These are phyloP conservation scores for Gymnorhina tibicen DNA, from an alignment of 2,113 vertebrate species.

Conservation along the genomic window DNA sequence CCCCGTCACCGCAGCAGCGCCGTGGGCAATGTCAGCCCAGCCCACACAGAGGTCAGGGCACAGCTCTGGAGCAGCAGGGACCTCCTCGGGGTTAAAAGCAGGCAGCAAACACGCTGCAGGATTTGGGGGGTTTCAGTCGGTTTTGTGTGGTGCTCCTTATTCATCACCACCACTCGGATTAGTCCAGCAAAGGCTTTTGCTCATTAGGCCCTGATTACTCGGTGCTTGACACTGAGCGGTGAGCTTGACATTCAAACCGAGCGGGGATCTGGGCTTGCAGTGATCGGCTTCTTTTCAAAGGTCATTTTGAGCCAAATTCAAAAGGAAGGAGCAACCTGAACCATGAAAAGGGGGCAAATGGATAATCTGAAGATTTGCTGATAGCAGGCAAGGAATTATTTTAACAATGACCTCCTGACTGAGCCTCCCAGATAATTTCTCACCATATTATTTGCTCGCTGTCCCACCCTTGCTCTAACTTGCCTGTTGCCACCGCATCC, in stretches of 20 bases:
- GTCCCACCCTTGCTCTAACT: background rate
- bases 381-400: background rate
- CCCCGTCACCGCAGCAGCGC: fast-evolving
- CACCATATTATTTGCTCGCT: background rate
- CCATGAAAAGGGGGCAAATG: background rate
- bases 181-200: background rate
- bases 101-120: background rate
- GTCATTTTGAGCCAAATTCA: background rate
- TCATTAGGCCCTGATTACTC: background rate
- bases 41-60: background rate
- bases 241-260: background rate
- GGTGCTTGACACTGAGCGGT: background rate
- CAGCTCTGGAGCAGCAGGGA: background rate
- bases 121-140: background rate
- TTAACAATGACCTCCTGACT: background rate
- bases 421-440: background rate
- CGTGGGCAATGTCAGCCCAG: background rate
- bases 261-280: fast-evolving
- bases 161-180: background rate
- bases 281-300: background rate
- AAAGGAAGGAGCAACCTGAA: background rate
- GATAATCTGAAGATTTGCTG: background rate
- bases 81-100: background rate
- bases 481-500: background rate
- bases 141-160: background rate